phyloP scores from a whole-genome alignment of 2,797 vertebrate genomes.

The Rhinatrema bivittatum region DNA sequence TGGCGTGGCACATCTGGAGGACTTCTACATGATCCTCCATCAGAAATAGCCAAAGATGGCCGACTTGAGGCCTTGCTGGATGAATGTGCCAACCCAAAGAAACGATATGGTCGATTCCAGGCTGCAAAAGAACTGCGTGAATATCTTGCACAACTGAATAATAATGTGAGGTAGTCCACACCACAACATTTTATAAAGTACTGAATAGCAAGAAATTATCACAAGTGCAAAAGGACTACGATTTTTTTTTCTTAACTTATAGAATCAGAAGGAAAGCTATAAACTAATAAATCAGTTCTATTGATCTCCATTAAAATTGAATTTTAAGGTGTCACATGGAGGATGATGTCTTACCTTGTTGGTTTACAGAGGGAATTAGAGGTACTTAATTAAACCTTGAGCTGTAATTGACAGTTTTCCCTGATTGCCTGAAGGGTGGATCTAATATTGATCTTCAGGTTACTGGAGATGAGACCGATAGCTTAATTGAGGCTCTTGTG shows the following conservation, averaged over 20 bases:
- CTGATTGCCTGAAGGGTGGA: constrained; percentile 29
- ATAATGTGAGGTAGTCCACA: constrained; percentile 82
- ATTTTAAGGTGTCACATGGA: too few species aligned
- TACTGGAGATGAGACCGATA: constrained; percentile 50
- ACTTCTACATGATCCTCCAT: constrained; percentile 87
- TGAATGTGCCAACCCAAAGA: constrained; percentile 94
- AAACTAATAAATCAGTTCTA: constrained; percentile 22
- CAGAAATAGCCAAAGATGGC: constrained; percentile 85
- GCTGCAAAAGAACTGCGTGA: constrained; percentile 88
- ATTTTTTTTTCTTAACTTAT: constrained; percentile 20
- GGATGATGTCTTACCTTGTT: too few species aligned
- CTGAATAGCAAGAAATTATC: constrained; percentile 34
- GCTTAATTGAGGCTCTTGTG: constrained; percentile 50
- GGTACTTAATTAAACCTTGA: constrained; percentile 49
- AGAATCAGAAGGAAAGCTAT: constrained; percentile 24
- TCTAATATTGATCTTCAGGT: constrained; percentile 25
- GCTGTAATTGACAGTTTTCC: constrained; percentile 39
- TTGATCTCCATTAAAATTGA: constrained; percentile 33
- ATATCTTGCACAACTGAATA: constrained; percentile 84
- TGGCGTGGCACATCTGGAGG: constrained; percentile 95
- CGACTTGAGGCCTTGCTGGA: constrained; percentile 86
- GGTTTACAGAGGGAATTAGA: too few species aligned
- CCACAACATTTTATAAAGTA: background rate
- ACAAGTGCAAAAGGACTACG: constrained; percentile 18
- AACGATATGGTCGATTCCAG: constrained; percentile 85